phyloP scores from a whole-genome alignment of 2,888 invertebrate genomes.

The Andrena hattorfiana region DNA sequence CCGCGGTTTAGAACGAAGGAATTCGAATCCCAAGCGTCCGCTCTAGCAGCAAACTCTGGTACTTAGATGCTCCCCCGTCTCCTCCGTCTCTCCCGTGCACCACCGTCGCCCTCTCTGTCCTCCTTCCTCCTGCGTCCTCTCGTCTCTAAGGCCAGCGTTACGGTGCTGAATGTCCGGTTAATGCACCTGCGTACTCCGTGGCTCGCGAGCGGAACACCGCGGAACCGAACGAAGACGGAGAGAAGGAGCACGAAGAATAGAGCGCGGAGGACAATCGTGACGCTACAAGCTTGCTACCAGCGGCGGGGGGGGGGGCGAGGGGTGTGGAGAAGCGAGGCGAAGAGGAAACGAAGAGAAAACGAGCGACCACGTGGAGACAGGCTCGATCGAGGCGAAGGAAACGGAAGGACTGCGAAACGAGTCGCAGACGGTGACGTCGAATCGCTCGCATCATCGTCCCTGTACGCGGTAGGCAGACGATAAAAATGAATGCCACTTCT shows the following conservation, averaged over 20 bases:
- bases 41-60: constrained; percentile 67
- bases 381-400: constrained; percentile 23
- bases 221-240: constrained; percentile 44
- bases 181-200: constrained; percentile 82
- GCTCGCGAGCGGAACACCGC: constrained; percentile 76
- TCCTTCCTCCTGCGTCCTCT: constrained; percentile 44
- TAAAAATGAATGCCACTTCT: not conserved
- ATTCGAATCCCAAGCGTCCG: constrained; percentile 74
- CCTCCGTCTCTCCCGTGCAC: constrained; percentile 11
- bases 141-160: constrained; percentile 76
- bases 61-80: constrained; percentile 56
- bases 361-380: constrained; percentile 58
- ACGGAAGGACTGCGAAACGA: not conserved
- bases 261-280: constrained; percentile 67
- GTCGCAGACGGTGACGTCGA: too few relatives aligned
- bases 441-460: not conserved
- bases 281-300: constrained; percentile 59
- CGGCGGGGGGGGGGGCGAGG: constrained; percentile 35
- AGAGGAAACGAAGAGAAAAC: constrained; percentile 38
- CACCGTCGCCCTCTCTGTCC: constrained; percentile 11
- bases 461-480: not conserved
- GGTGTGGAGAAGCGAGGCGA: not conserved
- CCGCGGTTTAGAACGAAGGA: constrained; percentile 71
- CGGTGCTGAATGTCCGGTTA: constrained; percentile 82
- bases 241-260: constrained; percentile 54